A percentile compares a stretch with the other conserved stretches of the same genome.
Conservation (phyloP, 1,140 invertebrate genomes). For the Idris sp. region DNA sequence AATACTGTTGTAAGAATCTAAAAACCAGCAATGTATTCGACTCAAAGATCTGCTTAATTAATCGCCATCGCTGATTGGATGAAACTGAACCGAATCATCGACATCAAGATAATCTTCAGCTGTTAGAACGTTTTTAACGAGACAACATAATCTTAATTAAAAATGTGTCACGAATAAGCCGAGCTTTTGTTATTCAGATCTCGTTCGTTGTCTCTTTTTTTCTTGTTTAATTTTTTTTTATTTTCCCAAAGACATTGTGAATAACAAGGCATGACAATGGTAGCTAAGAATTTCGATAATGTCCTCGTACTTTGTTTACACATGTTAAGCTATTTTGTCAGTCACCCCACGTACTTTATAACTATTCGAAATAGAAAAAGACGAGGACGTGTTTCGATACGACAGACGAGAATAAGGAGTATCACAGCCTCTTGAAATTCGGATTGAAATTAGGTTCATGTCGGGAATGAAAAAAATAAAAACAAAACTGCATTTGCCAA, state of each 20-base stretch:
- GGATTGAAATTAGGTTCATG: constrained; percentile 58
- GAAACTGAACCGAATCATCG: constrained; percentile 15
- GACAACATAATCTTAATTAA: constrained; percentile 20
- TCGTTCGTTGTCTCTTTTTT: constrained; percentile 1
- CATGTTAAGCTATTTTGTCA: constrained; percentile 30
- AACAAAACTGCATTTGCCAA: constrained; percentile 62
- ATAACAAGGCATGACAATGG: constrained; percentile 37
- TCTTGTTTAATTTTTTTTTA: constrained; percentile 1
- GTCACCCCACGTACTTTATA: constrained; percentile 54
- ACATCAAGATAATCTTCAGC: neutral
- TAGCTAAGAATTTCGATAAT: constrained; percentile 48
- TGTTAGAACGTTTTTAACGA: neutral
- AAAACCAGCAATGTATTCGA: neutral
- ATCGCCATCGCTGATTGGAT: neutral
- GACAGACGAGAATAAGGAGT: constrained; percentile 20
- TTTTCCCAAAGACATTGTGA: constrained; percentile 7
- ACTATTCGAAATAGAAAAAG: constrained; percentile 50
- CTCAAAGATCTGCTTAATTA: constrained; percentile 16
- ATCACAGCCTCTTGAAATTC: constrained; percentile 41
- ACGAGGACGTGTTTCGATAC: constrained; percentile 30
- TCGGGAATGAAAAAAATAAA: constrained; percentile 17
- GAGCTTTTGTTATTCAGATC: constrained; percentile 39
- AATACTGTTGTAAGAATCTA: constrained; percentile 22
- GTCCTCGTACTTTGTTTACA: constrained; percentile 50
- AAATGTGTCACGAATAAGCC: neutral